Conservation (phyloP, 2,113 vertebrate genomes). For the Caranx melampygus region DNA sequence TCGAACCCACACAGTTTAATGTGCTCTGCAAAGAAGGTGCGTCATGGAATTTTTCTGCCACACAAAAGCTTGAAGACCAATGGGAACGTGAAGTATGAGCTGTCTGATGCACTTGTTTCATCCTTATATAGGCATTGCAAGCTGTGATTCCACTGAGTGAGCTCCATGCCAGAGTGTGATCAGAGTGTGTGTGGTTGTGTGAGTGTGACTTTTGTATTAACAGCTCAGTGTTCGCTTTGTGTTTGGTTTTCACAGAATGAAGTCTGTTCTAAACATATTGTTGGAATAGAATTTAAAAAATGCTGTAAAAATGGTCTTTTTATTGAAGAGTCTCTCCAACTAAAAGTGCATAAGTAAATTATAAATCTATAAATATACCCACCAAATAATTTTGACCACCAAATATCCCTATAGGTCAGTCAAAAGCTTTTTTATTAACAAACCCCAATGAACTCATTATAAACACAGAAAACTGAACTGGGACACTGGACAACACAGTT, state of each 20-base stretch:
- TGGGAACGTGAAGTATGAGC: constrained; percentile 61
- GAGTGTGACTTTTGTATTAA: constrained; percentile 29
- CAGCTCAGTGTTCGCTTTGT: constrained; percentile 32
- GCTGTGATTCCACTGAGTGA: constrained; percentile 30
- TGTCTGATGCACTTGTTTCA: constrained; percentile 53
- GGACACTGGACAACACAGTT: too few relatives aligned
- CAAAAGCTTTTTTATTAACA: too few relatives aligned
- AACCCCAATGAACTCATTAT: too few relatives aligned
- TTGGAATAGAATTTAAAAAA: background rate
- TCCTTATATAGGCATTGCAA: constrained; percentile 77
- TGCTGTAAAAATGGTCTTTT: background rate
- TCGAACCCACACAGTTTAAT: constrained; percentile 56
- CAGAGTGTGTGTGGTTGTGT: background rate
- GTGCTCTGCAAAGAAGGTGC: constrained; percentile 56
- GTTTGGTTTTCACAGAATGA: constrained; percentile 22
- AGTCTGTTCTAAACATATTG: constrained; percentile 13
- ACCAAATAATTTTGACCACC: background rate
- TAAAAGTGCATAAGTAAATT: background rate
- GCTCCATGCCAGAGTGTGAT: constrained; percentile 15
- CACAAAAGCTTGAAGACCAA: constrained; percentile 67
- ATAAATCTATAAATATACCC: background rate
- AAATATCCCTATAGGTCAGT: too few relatives aligned
- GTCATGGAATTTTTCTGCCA: constrained; percentile 69
- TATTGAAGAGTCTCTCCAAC: background rate
- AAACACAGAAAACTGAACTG: too few relatives aligned